These are phyloP conservation scores for Psettodes erumei DNA, from an alignment of 2,113 vertebrate species.

Conservation along the genomic window DNA sequence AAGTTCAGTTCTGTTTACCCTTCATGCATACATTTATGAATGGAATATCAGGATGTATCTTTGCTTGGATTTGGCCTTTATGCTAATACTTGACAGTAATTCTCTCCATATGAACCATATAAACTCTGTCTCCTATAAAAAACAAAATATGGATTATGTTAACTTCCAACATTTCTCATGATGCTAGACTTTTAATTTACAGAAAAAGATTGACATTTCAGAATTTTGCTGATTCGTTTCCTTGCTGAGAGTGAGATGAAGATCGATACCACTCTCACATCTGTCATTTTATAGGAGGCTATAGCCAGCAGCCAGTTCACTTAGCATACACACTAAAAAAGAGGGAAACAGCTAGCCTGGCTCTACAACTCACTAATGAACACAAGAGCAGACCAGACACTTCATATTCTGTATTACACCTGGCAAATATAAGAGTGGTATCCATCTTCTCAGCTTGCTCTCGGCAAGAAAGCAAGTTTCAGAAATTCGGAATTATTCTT, in stretches of 20 bases:
- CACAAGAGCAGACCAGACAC: constrained; percentile 11
- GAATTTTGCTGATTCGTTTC: neutral
- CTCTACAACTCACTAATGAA: neutral
- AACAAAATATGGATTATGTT: neutral
- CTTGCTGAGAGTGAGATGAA: constrained; percentile 22
- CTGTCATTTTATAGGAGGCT: neutral
- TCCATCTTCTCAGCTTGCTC: neutral
- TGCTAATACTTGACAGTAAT: neutral
- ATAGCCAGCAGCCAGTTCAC: neutral
- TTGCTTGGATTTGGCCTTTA: neutral
- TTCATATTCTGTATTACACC: neutral
- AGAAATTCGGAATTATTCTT: neutral
- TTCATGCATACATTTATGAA: neutral
- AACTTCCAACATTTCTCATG: constrained; percentile 10
- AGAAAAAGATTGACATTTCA: neutral
- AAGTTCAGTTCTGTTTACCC: neutral
- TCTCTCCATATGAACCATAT: neutral
- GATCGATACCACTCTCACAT: neutral
- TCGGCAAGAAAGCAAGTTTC: constrained; percentile 1
- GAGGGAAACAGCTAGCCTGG: neutral
- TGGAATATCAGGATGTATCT: constrained; percentile 11
- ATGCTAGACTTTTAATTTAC: constrained; percentile 18
- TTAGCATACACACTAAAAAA: neutral
- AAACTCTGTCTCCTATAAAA: constrained; percentile 3
- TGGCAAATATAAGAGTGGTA: constrained; percentile 3